Base-by-base conservation (phyloP, 2,113 vertebrate genomes). In the Mixornis gularis region DNA sequence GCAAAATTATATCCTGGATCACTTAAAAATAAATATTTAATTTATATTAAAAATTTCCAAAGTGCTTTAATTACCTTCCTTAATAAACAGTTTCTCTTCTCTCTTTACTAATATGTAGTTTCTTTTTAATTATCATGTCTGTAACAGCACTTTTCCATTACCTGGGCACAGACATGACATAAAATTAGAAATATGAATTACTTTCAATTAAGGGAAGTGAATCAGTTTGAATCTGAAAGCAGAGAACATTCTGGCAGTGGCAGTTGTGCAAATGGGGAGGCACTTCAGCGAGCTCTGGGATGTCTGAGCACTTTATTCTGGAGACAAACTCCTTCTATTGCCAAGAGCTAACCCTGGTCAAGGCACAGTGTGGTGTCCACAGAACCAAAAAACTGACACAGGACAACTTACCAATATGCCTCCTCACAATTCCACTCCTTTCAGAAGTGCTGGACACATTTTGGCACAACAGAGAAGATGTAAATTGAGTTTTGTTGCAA, bases 151-250 rank as follows among this genome's bases (percentile, higher is more conserved):
- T 87, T 87, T 92, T 76, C 53, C 41, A 48, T 82, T 89, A 87
- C 55, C 79, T 43, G 46, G 46, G 58, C 71, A 87, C 10, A 87
- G 71, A 68, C 51, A 72, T 13, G 38, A 83, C 79, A 85, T 52
- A 93, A 58, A 90, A 77, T 92, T 90, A 90, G 58, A 95, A 78
- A 83, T 27, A 91, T 13, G 2, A 91, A 85, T 90, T 96, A 74
- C 43, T 87, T 85, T 69, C 44, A 85, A 17, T 66, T 90, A 65
- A 43, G 34, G 20, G 58, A 93, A 85, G 73, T 69, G 53, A 94
- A 82, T 89, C 81, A 34, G 43, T 74, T 69, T 64, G n/a, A 78
- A 80, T 52, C 32, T 82, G 41, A 59, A 82, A 91, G 52, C 59
- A 76, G 74, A 70, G 44, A 85, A 92, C 44, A 46, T 85, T 76